Evolutionary conservation across 1,140 invertebrate genomes (phyloP), one percentile per base, ranked within the genome.

Genomic region (Pogonognathellus flavescens): DNA sequence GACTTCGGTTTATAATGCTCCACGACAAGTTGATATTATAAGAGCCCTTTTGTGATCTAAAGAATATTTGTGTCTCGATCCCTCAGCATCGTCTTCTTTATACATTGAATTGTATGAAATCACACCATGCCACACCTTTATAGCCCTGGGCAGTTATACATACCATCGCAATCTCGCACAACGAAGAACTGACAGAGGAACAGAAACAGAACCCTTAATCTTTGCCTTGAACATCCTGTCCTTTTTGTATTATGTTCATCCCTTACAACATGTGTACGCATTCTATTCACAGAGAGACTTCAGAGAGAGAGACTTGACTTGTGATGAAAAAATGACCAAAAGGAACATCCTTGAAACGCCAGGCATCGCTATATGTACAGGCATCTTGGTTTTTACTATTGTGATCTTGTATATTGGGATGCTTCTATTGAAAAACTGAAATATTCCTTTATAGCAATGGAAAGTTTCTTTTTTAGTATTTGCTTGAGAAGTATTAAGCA

Each of bases 291-390:
- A 14, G 20, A n/a, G 18, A 59, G 14, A 18, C 22, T 31, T 66
- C 53, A 55, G 11, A 55, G 11, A 11, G 53, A 22, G 20, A 13
- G 70, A n/a, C 31, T 50, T 76, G 70, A 70, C 31, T 70, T 41
- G 31, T 76, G 70, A 76, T 49, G 70, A 76, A 76, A 76, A 76
- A 76, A 76, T 76, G 70, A 76, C 70, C 70, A 76, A 50, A 18
- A 18, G 70, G 70, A 76, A 49, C 11, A 76, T 49, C 70, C 70
- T 76, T 76, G 70, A 76, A 20, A 66, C 62, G 4, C 22, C 20
- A 41, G 1, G 31, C 6, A 41, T 41, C 31, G 2, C 31, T 41
- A 41, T 41, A 41, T 41, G 6, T 41, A 41, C 6, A 41, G 6
- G 2, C 31, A 41, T 41, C 31, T 41, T 41, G 6, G 2, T 6